These are phyloP conservation scores for Parasteatoda tepidariorum DNA, from an alignment of 1,140 invertebrate species.

Conservation along the genomic window DNA sequence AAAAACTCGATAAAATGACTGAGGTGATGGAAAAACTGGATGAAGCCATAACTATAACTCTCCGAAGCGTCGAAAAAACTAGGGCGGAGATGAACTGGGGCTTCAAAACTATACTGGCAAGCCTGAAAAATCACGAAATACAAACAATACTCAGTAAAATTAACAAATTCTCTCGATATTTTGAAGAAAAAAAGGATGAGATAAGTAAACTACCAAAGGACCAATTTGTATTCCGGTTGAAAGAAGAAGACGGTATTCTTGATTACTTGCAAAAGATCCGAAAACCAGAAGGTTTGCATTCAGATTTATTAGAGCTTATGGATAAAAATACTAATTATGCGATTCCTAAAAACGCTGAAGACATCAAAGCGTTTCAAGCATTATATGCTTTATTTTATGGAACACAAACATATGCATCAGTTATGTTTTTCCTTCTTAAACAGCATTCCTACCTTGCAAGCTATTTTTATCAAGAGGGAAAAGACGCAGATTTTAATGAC, in stretches of 20 bases:
- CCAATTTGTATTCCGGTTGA: too few relatives aligned
- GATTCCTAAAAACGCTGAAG: neutral
- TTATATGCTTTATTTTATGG: neutral
- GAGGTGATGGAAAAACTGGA: neutral
- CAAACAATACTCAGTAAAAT: neutral
- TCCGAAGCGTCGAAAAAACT: neutral
- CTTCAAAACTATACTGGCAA: neutral
- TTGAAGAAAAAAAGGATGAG: neutral
- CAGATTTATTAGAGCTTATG: conserved; percentile 1
- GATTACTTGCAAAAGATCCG: neutral
- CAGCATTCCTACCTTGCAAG: neutral
- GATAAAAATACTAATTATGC: neutral
- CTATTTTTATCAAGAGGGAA: neutral
- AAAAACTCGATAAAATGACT: neutral
- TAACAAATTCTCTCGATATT: neutral
- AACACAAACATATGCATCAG: neutral
- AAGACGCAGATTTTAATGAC: neutral
- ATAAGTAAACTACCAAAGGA: neutral
- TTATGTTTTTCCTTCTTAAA: conserved; percentile 3
- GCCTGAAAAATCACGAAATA: neutral
- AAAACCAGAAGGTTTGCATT: neutral
- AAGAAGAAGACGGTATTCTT: neutral
- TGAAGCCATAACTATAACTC: neutral
- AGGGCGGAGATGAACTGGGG: neutral
- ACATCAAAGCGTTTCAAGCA: neutral